Conservation (phyloP, 1,140 invertebrate genomes). For the Halictus rubicundus region DNA sequence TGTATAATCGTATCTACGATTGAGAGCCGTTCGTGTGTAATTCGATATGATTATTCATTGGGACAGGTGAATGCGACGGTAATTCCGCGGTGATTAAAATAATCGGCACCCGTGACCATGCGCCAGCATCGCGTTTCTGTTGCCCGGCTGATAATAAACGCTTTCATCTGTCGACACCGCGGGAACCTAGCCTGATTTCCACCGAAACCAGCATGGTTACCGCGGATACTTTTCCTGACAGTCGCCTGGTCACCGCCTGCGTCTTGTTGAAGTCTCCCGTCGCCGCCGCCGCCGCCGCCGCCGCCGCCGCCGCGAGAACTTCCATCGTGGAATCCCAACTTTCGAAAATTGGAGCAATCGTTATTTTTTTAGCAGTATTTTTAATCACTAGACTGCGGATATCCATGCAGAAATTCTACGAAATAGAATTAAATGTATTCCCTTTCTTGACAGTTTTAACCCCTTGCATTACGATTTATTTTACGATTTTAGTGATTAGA, state of each 20-base stretch:
- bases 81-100: conserved; percentile 68
- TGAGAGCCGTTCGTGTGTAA: conserved; percentile 66
- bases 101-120: conserved; percentile 62
- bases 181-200: conserved; percentile 14
- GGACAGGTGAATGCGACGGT: conserved; percentile 64
- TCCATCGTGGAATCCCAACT: neutral
- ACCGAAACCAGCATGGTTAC: neutral
- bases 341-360: no score
- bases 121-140: conserved; percentile 53
- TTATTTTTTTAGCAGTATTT: neutral
- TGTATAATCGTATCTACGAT: conserved; percentile 69
- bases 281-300: neutral
- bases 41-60: conserved; percentile 72
- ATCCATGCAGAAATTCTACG: no score
- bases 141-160: conserved; percentile 57
- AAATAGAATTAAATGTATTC: no score
- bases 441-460: no score
- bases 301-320: neutral
- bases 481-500: no score
- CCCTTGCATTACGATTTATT: no score
- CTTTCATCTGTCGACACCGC: conserved; percentile 42
- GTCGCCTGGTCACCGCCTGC: neutral
- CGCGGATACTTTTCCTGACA: neutral
- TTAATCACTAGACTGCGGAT: no score
- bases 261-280: neutral